Evolutionary conservation across 2,113 vertebrate genomes (phyloP).

Genomic region (Macrotis lagotis): DNA sequence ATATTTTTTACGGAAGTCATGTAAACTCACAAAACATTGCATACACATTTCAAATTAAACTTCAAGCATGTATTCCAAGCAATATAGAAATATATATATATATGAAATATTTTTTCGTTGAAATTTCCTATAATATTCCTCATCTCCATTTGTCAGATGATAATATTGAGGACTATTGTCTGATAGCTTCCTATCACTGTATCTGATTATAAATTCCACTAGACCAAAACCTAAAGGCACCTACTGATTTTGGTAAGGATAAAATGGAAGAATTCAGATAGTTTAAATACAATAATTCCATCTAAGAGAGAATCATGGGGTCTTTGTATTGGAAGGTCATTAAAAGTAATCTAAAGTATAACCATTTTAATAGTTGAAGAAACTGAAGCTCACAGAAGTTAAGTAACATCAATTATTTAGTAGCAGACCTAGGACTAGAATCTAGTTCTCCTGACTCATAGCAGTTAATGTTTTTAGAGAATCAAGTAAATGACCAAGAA

Average conservation of each 20-base stretch:
- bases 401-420: not conserved
- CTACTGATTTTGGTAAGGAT: not conserved
- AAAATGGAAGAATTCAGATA: not conserved
- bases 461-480: not conserved
- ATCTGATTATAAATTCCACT: not conserved
- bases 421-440: not conserved
- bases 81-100: too few relatives aligned
- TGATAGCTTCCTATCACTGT: not conserved
- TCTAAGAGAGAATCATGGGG: not conserved
- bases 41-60: not conserved
- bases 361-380: not conserved
- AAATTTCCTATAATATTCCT: not conserved
- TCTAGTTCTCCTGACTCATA: not conserved
- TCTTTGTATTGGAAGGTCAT: not conserved
- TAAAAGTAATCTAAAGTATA: not conserved
- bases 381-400: not conserved
- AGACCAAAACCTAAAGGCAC: not conserved
- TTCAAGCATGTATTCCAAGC: not conserved
- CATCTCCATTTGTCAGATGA: not conserved
- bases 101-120: not conserved
- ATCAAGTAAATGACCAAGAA: not conserved
- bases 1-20: not conserved
- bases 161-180: not conserved
- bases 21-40: not conserved
- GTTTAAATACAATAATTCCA: not conserved